Percentiles rank a stretch among this genome's conserved stretches.
Evolutionary conservation across 2,113 vertebrate species (phyloP).

Genomic region (Urocitellus parryii): DNA sequence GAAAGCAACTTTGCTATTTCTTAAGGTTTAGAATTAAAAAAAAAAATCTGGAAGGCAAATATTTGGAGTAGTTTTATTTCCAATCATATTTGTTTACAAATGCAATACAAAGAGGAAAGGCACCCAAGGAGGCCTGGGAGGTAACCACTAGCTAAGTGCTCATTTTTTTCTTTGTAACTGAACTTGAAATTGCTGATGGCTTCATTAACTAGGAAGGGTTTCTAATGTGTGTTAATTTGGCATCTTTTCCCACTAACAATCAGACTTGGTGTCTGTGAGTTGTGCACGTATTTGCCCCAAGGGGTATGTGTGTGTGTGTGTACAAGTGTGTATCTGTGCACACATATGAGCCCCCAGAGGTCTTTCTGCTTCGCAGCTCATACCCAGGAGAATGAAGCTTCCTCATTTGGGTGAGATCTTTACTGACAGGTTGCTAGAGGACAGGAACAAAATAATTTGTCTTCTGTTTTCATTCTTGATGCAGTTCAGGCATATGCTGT

Average conservation of each 20-base stretch:
- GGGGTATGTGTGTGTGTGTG: not conserved
- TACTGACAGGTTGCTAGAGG: conserved; percentile 78
- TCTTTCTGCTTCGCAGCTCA: conserved; percentile 36
- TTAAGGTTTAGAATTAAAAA: not conserved
- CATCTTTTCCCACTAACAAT: not conserved
- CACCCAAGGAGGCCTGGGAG: not conserved
- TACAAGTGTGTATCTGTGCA: not conserved
- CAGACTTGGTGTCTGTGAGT: not conserved
- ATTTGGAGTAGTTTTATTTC: conserved; percentile 41
- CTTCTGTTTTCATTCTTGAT: conserved; percentile 58
- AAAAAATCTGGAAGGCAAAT: not conserved
- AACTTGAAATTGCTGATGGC: conserved; percentile 45
- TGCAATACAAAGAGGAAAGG: not conserved
- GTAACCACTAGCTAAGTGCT: conserved; percentile 15
- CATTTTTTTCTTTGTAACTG: not conserved
- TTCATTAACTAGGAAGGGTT: conserved; percentile 24
- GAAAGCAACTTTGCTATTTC: not conserved
- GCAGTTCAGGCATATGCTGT: conserved; percentile 60
- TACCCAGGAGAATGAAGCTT: conserved; percentile 65
- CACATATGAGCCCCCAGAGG: not conserved
- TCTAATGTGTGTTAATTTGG: conserved; percentile 45
- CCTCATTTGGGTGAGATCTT: conserved; percentile 72
- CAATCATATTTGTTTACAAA: conserved; percentile 48
- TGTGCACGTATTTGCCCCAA: not conserved
- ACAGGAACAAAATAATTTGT: conserved; percentile 54